Conservation (phyloP, 2,797 vertebrate species). For the Hoplostethus mediterraneus region DNA sequence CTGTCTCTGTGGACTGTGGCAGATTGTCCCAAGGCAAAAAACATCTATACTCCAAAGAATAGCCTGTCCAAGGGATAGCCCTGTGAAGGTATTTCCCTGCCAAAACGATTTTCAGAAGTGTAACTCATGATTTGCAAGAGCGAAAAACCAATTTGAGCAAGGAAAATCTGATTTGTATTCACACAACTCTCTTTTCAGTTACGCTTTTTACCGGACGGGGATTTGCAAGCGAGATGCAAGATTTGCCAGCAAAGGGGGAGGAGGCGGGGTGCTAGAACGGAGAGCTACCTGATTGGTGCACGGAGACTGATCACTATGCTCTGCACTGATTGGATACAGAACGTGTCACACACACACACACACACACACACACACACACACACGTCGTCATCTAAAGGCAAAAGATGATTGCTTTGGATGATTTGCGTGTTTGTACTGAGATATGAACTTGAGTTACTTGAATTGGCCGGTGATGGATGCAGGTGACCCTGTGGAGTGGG, state of each 20-base stretch:
- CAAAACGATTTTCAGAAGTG: neutral
- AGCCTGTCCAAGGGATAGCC: neutral
- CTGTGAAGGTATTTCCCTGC: neutral
- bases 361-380: neutral
- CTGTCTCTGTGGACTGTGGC: too few relatives aligned
- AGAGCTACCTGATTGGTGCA: too few relatives aligned
- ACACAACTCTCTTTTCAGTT: too few relatives aligned
- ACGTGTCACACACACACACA: neutral
- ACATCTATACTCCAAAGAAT: neutral
- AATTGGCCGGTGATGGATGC: conserved; percentile 8
- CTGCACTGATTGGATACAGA: too few relatives aligned
- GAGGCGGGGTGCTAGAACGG: too few relatives aligned
- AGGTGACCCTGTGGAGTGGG: conserved; percentile 44
- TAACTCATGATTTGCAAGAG: too few relatives aligned
- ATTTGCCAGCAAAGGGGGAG: too few relatives aligned
- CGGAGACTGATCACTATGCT: too few relatives aligned
- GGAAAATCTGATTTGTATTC: too few relatives aligned
- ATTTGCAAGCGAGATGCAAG: too few relatives aligned
- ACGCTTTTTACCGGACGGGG: too few relatives aligned
- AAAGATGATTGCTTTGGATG: neutral
- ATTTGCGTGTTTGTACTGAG: neutral
- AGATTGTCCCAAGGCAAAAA: neutral
- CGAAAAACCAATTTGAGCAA: too few relatives aligned
- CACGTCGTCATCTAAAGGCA: neutral
- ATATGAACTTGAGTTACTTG: neutral